These are phyloP conservation scores for Melanotaenia nigrans DNA, from an alignment of 2,797 vertebrate genomes.

Conservation along the genomic window DNA sequence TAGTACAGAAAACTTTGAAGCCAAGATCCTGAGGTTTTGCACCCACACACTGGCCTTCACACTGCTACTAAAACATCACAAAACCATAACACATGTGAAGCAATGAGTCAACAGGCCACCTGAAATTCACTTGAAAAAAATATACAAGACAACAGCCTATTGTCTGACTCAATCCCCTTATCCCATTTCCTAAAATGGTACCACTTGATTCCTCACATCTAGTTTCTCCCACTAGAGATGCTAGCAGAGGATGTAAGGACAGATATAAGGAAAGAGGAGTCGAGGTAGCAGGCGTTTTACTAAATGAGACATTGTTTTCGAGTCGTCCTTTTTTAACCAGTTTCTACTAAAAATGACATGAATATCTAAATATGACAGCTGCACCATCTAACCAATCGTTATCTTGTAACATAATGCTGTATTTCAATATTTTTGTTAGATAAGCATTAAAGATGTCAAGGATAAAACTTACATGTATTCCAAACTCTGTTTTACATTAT, in stretches of 20 bases:
- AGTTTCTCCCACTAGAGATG: not conserved
- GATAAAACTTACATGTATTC: not conserved
- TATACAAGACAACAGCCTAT: constrained; percentile 35
- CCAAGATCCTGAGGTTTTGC: constrained; percentile 55
- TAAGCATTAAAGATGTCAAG: not conserved
- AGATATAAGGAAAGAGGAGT: not conserved
- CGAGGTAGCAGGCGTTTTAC: not conserved
- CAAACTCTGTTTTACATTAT: not conserved
- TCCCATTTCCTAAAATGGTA: constrained; percentile 2
- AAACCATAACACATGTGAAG: constrained; percentile 48
- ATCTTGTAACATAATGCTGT: not conserved
- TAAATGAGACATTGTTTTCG: not conserved
- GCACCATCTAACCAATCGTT: not conserved
- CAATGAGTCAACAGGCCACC: constrained; percentile 51
- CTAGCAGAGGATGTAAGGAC: not conserved
- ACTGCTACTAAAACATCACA: constrained; percentile 41
- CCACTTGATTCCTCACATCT: not conserved
- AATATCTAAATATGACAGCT: not conserved
- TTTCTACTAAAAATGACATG: not conserved
- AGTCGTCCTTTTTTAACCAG: not conserved
- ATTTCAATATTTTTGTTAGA: not conserved
- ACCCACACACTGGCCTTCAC: constrained; percentile 40
- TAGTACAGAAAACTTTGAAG: constrained; percentile 31
- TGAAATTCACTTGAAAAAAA: constrained; percentile 30
- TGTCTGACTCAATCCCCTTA: constrained; percentile 32